Evolutionary conservation across 2,797 vertebrate genomes (phyloP).

Genomic region (Sebastes taczanowskii): DNA sequence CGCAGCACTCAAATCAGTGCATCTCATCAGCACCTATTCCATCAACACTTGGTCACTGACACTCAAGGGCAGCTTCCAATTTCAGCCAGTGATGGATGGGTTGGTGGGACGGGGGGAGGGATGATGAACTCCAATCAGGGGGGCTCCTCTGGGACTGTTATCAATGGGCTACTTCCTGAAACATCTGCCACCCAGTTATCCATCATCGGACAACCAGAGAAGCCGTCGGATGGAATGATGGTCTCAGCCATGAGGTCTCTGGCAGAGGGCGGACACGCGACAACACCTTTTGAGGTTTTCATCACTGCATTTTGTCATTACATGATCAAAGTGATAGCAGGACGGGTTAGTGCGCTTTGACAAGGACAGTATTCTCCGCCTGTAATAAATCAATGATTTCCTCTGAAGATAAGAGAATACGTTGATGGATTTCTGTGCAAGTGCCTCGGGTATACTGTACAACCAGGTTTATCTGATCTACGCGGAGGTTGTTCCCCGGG

Average conservation of each 20-base stretch:
- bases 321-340: constrained; percentile 55
- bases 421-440: constrained; percentile 50
- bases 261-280: constrained; percentile 20
- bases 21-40: constrained; percentile 62
- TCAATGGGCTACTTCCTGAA: constrained; percentile 74
- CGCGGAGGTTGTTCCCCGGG: background rate
- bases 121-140: constrained; percentile 54
- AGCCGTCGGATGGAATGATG: constrained; percentile 23
- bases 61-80: constrained; percentile 59
- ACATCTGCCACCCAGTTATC: constrained; percentile 73
- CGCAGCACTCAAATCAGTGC: constrained; percentile 46
- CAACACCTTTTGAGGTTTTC: constrained; percentile 49
- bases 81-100: constrained; percentile 67
- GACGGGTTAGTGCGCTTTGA: constrained; percentile 9
- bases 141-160: constrained; percentile 50
- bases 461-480: constrained; percentile 45
- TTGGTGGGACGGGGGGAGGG: constrained; percentile 27
- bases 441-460: constrained; percentile 9
- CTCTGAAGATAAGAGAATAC: constrained; percentile 21
- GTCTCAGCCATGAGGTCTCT: constrained; percentile 16
- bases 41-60: constrained; percentile 60
- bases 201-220: constrained; percentile 56
- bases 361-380: constrained; percentile 40
- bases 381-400: constrained; percentile 58
- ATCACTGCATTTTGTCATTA: constrained; percentile 48